These are phyloP conservation scores for Heliconius aoede DNA, from an alignment of 2,888 invertebrate species.

Conservation along the genomic window DNA sequence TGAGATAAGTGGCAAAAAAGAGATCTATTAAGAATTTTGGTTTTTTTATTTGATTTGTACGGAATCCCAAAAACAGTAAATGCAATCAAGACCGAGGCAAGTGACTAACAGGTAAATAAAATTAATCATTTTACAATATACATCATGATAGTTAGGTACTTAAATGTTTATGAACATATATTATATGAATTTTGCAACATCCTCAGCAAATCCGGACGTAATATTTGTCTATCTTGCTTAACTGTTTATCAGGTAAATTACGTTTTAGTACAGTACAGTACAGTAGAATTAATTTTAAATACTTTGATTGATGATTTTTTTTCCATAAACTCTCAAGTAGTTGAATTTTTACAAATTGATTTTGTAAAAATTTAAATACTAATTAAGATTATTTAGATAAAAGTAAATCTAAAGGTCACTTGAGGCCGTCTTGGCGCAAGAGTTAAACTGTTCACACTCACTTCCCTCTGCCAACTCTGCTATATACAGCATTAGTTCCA, in stretches of 20 bases:
- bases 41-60: neutral
- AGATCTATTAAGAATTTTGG: neutral
- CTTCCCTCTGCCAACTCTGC: too few relatives aligned
- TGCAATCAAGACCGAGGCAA: neutral
- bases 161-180: slow-evolving; percentile 13
- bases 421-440: too few relatives aligned
- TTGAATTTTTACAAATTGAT: too few relatives aligned
- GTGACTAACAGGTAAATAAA: neutral
- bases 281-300: too few relatives aligned
- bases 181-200: slow-evolving; percentile 1
- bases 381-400: too few relatives aligned
- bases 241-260: neutral
- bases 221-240: slow-evolving; percentile 13
- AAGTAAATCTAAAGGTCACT: too few relatives aligned
- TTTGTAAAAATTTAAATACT: too few relatives aligned
- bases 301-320: too few relatives aligned
- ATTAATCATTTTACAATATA: slow-evolving; percentile 6
- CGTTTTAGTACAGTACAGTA: too few relatives aligned
- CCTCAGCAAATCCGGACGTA: neutral
- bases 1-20: neutral
- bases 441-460: too few relatives aligned
- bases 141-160: neutral
- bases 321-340: too few relatives aligned
- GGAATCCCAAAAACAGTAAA: neutral
- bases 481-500: too few relatives aligned